Base-by-base conservation (phyloP, 2,888 invertebrate species). In the Corbicula japonica region DNA sequence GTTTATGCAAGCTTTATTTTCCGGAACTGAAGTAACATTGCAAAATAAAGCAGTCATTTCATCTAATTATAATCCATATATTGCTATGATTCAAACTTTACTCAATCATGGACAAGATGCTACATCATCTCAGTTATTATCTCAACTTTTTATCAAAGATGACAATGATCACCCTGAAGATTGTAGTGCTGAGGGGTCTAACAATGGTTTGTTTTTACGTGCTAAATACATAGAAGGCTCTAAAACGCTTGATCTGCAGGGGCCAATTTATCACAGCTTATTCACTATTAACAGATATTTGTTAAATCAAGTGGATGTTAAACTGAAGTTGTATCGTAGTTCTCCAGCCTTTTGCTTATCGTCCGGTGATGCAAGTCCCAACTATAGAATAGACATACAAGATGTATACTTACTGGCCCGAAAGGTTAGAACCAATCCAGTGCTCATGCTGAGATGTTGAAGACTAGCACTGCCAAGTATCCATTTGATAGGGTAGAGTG, bases 281-380 rank as follows among this genome's bases (percentile, higher is more conserved):
- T 72, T 78, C 69, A 77, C 61, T 5, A 46, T 70, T 18, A 62
- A 76, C 26, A 54, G 74, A 38, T 83, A 71, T 52, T 62, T 83
- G 23, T 65, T 83, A 34, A 83, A 83, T 58, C 75, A 77, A 69
- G 77, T 80, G 4, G 78, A 80, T 68, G 72, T 83, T 6, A 77
- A 75, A 68, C 34, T 79, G 21, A 76, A 80, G 65, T 32, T 77
- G 23, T 83, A 83, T 69, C 72, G 79, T 41, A 79, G 76, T 30
- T 76, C 75, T 21, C 66, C 78, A 44, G 76, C 75, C 32, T 83
- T 79, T 35, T 79, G 73, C 68, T 38, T 83, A 15, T 73, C 41
- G 21, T 74, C 83, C 6, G 74, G 73, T 46, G 83, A 83, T 61
- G 35, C 15, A 18, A 18, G n/a, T 1, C 79, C 83, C 21, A 56